These are phyloP conservation scores for Aleiodes sp. DNA, from an alignment of 1,140 invertebrate genomes.

Conservation along the genomic window DNA sequence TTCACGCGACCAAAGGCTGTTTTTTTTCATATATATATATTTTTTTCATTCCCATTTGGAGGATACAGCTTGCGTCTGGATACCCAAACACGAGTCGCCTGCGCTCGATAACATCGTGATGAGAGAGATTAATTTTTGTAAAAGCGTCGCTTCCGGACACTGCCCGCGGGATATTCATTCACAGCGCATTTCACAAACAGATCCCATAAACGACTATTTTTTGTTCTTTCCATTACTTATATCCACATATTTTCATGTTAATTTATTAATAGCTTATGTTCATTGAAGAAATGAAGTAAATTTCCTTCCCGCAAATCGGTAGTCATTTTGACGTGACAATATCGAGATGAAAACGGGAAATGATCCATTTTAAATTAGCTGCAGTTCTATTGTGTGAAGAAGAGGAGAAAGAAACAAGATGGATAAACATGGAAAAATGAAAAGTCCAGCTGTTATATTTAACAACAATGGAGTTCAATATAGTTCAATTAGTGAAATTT, in stretches of 20 bases:
- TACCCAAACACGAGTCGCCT: conserved; percentile 22
- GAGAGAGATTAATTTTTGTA: conserved; percentile 35
- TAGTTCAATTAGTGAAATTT: no score
- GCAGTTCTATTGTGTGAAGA: no score
- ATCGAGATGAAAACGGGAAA: no score
- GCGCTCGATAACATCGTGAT: conserved; percentile 33
- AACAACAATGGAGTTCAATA: no score
- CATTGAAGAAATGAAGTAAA: no score
- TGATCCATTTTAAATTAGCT: no score
- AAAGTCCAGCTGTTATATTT: no score
- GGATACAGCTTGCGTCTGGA: conserved; percentile 10
- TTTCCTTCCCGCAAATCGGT: no score
- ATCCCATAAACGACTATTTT: conserved; percentile 12
- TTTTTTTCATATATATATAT: neutral
- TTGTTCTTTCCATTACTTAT: neutral
- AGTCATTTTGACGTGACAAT: no score
- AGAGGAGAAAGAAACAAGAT: no score
- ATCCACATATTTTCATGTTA: conserved; percentile 15
- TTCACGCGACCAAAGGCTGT: neutral
- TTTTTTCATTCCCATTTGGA: neutral
- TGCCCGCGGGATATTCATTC: conserved; percentile 19
- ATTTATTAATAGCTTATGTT: conserved; percentile 16
- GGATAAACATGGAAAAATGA: no score
- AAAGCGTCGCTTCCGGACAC: conserved; percentile 29
- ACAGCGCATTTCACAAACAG: conserved; percentile 6